Percentiles rank a stretch among this genome's conserved stretches.
Conservation (phyloP, 2,113 vertebrate species). For the Platichthys stellatus region DNA sequence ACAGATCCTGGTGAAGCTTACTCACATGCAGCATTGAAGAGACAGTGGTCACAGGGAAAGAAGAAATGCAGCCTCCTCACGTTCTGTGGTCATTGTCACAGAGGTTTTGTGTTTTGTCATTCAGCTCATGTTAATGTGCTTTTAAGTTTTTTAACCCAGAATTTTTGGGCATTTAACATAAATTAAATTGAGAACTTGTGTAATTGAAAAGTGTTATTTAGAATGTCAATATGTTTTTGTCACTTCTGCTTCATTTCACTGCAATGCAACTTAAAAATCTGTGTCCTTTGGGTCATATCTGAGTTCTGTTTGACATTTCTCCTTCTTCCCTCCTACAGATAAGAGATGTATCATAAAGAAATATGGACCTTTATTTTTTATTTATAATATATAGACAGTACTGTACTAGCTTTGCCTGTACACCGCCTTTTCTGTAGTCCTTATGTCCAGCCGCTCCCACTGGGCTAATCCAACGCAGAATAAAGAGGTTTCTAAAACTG, state of each 20-base stretch:
- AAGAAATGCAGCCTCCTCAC: neutral
- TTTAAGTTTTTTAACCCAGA: conserved; percentile 56
- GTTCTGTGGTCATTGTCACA: neutral
- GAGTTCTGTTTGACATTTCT: neutral
- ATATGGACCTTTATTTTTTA: conserved; percentile 64
- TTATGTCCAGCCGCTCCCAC: neutral
- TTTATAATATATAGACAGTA: conserved; percentile 64
- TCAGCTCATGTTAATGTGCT: conserved; percentile 40
- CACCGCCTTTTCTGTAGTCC: conserved; percentile 42
- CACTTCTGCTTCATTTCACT: neutral
- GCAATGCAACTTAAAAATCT: neutral
- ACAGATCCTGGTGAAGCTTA: neutral
- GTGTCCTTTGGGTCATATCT: conserved; percentile 30
- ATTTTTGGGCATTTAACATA: conserved; percentile 51
- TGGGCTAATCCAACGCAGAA: conserved; percentile 50
- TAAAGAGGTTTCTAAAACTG: conserved; percentile 65
- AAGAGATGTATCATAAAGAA: conserved; percentile 59
- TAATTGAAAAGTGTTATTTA: conserved; percentile 5
- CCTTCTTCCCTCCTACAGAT: conserved; percentile 5
- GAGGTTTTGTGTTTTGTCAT: conserved; percentile 20
- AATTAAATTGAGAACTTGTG: conserved; percentile 19
- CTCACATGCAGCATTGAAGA: neutral
- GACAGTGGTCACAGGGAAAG: neutral
- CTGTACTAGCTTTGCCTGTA: conserved; percentile 65
- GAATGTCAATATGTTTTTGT: neutral